Base-by-base conservation (phyloP, 2,888 invertebrate species). In the Orchesella flavescens region DNA sequence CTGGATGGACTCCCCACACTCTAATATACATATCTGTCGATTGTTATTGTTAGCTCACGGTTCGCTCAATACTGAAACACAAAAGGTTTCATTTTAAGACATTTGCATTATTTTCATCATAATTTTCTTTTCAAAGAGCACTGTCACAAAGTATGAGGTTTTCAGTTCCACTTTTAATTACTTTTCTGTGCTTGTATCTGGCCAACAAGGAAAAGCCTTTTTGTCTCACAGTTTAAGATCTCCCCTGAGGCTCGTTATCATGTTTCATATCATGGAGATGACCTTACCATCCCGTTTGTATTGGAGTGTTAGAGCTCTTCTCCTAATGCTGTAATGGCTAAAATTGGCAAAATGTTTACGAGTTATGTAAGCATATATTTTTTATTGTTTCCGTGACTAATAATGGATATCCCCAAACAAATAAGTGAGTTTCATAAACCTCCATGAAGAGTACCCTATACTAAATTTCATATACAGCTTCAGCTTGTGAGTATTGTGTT, bases 111-210 rank as follows among this genome's bases (percentile, higher is more conserved):
- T 49, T 66, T 66, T 46, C 44, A 2, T 44, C 19, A 66, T 17
- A 23, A 61, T 24, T 24, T 61, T 53, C 46, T 69, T 53, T 21
- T 10, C 19, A 71, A 24, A 71, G 49, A 71, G 44, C 66, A 44
- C 43, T 66, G 61, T 66, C 44, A 44, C 66, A 43, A 66, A n/a
- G 17, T 44, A 43, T 66, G 43, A n/a, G 12, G 19, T 63, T 21
- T 19, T 43, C 43, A 59, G 34, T 69, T 77, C 46, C 69, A 24
- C 46, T 59, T 77, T 68, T 69, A 77, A 59, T 77, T 69, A 76
- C 55, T 15, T 68, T 46, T 57, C 9, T 43, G 24, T 15, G 21
- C 9, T 17, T 23, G 63, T 13, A 13, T 17, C 15, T 63, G 15
- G 23, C 13, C n/a, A 15, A 49, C 55, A 57, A 44, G 21, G 21